These are phyloP conservation scores for Chanos chanos DNA, from an alignment of 2,797 vertebrate genomes.

Conservation along the genomic window DNA sequence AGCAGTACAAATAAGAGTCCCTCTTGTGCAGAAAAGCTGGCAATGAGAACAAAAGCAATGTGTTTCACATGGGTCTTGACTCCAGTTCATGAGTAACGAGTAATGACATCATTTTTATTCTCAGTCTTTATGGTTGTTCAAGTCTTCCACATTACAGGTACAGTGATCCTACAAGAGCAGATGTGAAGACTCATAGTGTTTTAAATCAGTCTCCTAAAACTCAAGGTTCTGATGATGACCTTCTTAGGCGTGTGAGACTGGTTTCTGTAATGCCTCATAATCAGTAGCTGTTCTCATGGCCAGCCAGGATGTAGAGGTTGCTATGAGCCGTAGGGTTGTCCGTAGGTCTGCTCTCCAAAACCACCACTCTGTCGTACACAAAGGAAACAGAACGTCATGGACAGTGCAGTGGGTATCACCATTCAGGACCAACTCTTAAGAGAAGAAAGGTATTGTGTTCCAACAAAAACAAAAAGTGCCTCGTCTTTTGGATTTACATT, in stretches of 20 bases:
- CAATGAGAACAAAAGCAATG: conserved; percentile 21
- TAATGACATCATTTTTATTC: neutral
- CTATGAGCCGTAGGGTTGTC: conserved; percentile 98
- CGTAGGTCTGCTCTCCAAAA: conserved; percentile 93
- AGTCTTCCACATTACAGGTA: neutral
- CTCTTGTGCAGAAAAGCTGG: conserved; percentile 12
- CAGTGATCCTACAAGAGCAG: neutral
- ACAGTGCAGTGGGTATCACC: no score
- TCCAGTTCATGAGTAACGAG: neutral
- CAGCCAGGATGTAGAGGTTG: conserved; percentile 96
- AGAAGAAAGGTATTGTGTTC: no score
- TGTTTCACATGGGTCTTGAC: conserved; percentile 6
- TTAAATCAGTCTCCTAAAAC: neutral
- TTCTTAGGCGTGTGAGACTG: conserved; percentile 14
- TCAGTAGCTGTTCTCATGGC: conserved; percentile 99
- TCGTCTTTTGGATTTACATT: no score
- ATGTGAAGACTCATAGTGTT: neutral
- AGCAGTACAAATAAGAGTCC: neutral
- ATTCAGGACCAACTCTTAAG: no score
- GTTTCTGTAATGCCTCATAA: neutral
- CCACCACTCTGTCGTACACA: conserved; percentile 82
- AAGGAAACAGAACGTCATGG: no score
- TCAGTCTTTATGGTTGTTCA: neutral
- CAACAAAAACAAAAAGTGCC: no score
- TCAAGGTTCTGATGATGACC: neutral